phyloP scores from a whole-genome alignment of 2,888 invertebrate genomes.

The Galeopsomyia nigrocyanea region DNA sequence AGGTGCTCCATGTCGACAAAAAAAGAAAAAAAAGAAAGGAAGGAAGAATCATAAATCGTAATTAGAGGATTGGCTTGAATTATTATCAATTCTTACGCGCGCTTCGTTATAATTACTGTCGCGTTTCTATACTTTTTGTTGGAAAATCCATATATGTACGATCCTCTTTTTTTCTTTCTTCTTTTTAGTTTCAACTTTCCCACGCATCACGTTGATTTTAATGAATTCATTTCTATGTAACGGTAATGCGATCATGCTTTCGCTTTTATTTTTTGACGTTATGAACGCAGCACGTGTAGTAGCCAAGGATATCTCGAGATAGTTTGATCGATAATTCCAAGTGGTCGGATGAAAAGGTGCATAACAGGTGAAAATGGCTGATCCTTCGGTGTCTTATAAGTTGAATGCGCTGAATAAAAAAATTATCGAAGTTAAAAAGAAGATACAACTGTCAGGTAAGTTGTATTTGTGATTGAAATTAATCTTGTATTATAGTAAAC shows the following conservation, averaged over 20 bases:
- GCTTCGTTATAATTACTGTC: constrained; percentile 11
- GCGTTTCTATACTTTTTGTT: neutral
- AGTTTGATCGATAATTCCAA: constrained; percentile 43
- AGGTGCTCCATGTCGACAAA: neutral
- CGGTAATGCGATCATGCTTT: no score
- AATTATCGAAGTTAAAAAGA: constrained; percentile 88
- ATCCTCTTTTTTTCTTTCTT: no score
- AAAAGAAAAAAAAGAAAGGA: neutral
- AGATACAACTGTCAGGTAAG: constrained; percentile 85
- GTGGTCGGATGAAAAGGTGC: constrained; percentile 18
- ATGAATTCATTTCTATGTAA: no score
- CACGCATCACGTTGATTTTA: no score
- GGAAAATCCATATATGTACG: neutral
- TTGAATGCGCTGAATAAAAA: constrained; percentile 79
- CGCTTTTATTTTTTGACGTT: no score
- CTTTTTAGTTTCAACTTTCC: no score
- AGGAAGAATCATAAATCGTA: constrained; percentile 38
- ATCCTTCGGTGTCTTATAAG: constrained; percentile 61
- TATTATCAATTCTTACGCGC: constrained; percentile 26
- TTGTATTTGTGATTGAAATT: neutral
- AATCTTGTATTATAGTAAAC: no score
- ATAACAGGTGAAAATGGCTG: constrained; percentile 55
- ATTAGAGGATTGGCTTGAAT: constrained; percentile 31
- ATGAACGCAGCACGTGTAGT: neutral
- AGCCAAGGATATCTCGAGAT: constrained; percentile 22